Evolutionary conservation across 2,797 vertebrate species (phyloP), one percentile per base, ranked within the genome.

Genomic region (Neosilurus mollespiculum): DNA sequence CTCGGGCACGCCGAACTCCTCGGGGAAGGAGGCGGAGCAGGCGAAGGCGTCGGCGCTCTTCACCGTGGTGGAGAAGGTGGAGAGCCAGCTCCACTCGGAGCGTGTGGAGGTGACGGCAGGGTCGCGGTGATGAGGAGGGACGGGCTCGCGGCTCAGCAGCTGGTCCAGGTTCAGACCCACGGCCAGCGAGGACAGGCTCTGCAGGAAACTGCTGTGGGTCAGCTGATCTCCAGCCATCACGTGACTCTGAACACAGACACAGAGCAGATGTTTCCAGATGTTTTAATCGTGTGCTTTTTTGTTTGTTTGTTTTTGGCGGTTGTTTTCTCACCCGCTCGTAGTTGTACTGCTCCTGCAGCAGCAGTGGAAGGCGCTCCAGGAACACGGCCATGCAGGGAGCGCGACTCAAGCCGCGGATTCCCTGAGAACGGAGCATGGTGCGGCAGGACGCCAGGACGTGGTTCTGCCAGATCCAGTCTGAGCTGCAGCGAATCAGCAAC

Each of bases 301-400:
- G 6, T n/a, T 18, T 24, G 16, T 53, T 53, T 15, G 4, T 10
- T 81, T 26, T 26, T 10, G 10, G 2, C 6, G 37, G 6, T 34
- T 9, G 20, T 4, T 80, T 26, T 14, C 77, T 86, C 54, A 92
- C 92, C 88, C 88, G 90, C 81, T 92, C 92, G 54, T 95, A 95
- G 90, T 53, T 92, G 88, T 93, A 94, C 88, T 96, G 95, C 81
- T 94, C 94, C 88, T 94, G 94, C 81, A 96, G 84, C 83, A 96
- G 84, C 30, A 94, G 80, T 2, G 95, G 94, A 65, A 96, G 92
- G 69, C 95, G 92, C 89, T 96, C 95, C 82, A 96, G 89, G 85
- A 96, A 93, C n/a, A 94, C 95, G 0, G 93, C 91, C 92, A 96
- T 92, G 90, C 95, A 96, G 14, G 94, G 94, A 0, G 94, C 93